A percentile compares a stretch with the other conserved stretches of the same genome.
phyloP scores from a whole-genome alignment of 2,888 invertebrate species.

The Drosophila phalerata region DNA sequence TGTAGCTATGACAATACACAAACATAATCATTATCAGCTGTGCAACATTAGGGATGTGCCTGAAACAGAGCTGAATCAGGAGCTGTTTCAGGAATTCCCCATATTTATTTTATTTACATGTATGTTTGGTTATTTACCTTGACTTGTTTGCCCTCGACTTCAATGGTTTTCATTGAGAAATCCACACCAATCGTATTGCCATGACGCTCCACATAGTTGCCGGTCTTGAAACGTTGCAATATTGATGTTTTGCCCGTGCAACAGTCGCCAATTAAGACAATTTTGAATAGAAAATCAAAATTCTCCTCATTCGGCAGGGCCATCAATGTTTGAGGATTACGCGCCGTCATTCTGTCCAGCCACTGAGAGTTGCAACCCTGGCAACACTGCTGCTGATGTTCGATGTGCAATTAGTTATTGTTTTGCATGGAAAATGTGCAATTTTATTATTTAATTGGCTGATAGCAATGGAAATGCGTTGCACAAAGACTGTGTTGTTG shows the following conservation, averaged over 20 bases:
- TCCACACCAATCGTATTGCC: slow-evolving; percentile 99
- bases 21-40: background rate
- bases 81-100: too few species aligned
- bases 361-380: slow-evolving; percentile 16
- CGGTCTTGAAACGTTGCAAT: slow-evolving; percentile 97
- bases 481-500: slow-evolving; percentile 56
- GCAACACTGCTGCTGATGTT: slow-evolving; percentile 20
- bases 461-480: slow-evolving; percentile 59
- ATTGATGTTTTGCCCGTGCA: slow-evolving; percentile 97
- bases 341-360: slow-evolving; percentile 87
- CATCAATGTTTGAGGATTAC: slow-evolving; percentile 92
- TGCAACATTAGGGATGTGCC: background rate
- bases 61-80: too few species aligned
- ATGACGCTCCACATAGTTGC: slow-evolving; percentile 97
- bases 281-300: slow-evolving; percentile 97
- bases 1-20: slow-evolving; percentile 86
- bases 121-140: slow-evolving; percentile 90
- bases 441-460: slow-evolving; percentile 43
- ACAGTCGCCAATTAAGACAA: slow-evolving; percentile 96
- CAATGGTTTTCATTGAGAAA: slow-evolving; percentile 98
- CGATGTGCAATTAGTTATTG: slow-evolving; percentile 42
- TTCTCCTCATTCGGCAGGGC: slow-evolving; percentile 91
- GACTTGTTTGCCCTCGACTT: slow-evolving; percentile 96
- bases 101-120: background rate
- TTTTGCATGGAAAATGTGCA: slow-evolving; percentile 50